A percentile compares a stretch with the other conserved stretches of the same genome.
These are phyloP conservation scores for Ctenodactylus gundi DNA, from an alignment of 2,113 vertebrate genomes.

Conservation along the genomic window DNA sequence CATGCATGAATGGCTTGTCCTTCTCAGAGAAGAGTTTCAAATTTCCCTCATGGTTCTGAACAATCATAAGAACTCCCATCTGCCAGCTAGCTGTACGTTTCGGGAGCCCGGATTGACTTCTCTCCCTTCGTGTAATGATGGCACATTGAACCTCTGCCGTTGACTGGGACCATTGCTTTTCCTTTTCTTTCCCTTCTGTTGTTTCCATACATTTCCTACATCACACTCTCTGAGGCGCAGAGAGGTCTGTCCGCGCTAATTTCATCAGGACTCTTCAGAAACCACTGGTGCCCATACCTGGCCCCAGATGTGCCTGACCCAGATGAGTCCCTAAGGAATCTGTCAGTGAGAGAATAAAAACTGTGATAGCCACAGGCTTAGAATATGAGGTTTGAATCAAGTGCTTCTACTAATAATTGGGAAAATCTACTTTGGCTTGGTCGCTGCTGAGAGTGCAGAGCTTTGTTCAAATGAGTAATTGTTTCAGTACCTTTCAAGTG, in stretches of 20 bases:
- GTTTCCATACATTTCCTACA: background rate
- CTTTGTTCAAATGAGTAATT: slow-evolving; percentile 47
- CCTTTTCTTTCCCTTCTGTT: background rate
- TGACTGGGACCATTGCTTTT: background rate
- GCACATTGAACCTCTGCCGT: background rate
- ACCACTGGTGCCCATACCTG: background rate
- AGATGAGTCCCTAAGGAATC: background rate
- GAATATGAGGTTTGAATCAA: slow-evolving; percentile 41
- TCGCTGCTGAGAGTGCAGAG: slow-evolving; percentile 58
- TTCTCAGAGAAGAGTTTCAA: background rate
- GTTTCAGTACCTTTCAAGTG: slow-evolving; percentile 60
- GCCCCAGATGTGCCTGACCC: background rate
- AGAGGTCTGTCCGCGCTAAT: slow-evolving; percentile 20
- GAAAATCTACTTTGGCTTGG: slow-evolving; percentile 47
- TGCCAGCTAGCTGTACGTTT: background rate
- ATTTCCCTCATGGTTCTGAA: slow-evolving; percentile 18
- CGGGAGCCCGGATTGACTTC: background rate
- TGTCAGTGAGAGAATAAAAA: slow-evolving; percentile 42
- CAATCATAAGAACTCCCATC: background rate
- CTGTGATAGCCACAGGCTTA: slow-evolving; percentile 3
- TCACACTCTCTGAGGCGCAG: background rate
- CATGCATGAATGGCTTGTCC: slow-evolving; percentile 3
- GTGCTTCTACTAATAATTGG: slow-evolving; percentile 64
- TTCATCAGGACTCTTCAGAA: slow-evolving; percentile 1
- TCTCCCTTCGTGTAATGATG: background rate